Conservation (phyloP, 2,113 vertebrate genomes). For the Agapornis roseicollis region DNA sequence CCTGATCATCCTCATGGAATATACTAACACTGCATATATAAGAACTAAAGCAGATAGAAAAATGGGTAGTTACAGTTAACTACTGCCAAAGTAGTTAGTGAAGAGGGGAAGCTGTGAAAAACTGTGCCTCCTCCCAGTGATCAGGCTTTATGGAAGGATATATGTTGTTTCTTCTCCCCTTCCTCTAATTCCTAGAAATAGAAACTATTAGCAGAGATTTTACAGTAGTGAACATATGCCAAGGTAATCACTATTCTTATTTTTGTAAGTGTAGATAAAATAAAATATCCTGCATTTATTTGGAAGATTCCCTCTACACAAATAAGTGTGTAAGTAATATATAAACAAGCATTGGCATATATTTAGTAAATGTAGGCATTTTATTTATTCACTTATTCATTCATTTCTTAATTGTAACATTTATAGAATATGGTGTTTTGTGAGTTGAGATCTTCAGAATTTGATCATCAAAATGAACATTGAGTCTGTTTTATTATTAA, state of each 20-base stretch:
- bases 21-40: not conserved
- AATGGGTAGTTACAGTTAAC: not conserved
- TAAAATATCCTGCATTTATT: not conserved
- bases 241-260: not conserved
- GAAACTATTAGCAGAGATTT: not conserved
- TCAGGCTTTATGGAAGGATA: not conserved
- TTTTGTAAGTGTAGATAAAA: not conserved
- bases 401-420: not conserved
- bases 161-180: not conserved
- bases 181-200: not conserved
- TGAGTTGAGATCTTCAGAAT: not conserved
- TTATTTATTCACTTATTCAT: not conserved
- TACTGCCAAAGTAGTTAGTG: not conserved
- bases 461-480: not conserved
- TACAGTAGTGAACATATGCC: not conserved
- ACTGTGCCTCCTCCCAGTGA: not conserved
- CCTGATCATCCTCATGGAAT: not conserved
- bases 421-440: not conserved
- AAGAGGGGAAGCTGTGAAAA: not conserved
- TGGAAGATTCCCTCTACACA: not conserved
- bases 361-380: not conserved
- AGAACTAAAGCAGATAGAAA: not conserved
- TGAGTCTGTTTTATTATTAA: not conserved
- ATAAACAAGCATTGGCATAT: not conserved
- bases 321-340: not conserved